Percentiles rank a stretch among this genome's conserved stretches.
These are phyloP conservation scores for Sibirionetta formosa DNA, from an alignment of 2,797 vertebrate species.

Conservation along the genomic window DNA sequence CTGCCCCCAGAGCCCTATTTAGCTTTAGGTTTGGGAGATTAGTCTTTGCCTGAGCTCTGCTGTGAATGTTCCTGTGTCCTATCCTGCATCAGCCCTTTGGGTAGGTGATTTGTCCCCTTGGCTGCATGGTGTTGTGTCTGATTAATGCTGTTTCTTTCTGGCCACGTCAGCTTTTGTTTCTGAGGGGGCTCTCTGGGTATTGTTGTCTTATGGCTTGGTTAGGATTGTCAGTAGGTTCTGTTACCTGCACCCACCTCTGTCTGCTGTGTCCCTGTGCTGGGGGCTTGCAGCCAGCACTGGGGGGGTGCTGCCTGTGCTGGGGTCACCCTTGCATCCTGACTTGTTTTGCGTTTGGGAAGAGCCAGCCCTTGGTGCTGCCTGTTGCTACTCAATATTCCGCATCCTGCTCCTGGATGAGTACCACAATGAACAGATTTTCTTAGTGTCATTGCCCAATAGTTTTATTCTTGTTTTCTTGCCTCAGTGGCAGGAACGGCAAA, in stretches of 20 bases:
- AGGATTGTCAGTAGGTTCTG: accelerated
- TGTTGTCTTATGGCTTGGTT: accelerated
- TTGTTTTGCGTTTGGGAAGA: background rate
- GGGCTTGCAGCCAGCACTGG: accelerated
- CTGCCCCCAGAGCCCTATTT: background rate
- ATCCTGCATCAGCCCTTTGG: too few species aligned
- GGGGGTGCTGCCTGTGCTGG: background rate
- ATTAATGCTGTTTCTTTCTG: background rate
- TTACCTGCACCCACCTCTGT: background rate
- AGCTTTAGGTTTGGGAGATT: background rate
- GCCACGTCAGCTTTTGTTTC: accelerated
- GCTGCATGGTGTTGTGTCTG: too few species aligned
- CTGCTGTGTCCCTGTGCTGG: background rate
- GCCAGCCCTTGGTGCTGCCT: background rate
- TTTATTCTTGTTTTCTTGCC: accelerated
- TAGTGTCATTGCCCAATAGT: accelerated
- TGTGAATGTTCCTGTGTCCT: too few species aligned
- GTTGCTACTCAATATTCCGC: accelerated
- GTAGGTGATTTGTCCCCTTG: background rate
- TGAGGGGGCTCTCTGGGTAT: background rate
- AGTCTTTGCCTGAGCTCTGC: accelerated
- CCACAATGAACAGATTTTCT: background rate
- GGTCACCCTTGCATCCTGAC: background rate
- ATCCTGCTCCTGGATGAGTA: background rate
- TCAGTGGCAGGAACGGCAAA: background rate